Conservation (phyloP, 2,797 vertebrate species). For the Protosalanx chinensis region DNA sequence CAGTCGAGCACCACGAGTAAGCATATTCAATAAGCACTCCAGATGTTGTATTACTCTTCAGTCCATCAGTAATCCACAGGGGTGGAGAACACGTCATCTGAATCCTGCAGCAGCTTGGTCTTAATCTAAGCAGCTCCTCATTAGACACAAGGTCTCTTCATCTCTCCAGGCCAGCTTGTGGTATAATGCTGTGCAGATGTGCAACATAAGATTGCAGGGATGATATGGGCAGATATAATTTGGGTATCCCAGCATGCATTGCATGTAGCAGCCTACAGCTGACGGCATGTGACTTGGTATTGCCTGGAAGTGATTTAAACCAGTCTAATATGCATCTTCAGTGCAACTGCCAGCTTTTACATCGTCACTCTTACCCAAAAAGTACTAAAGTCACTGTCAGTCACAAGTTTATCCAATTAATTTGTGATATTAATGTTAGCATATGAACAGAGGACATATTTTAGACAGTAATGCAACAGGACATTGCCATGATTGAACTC, state of each 20-base stretch:
- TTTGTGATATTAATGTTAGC: slow-evolving; percentile 17
- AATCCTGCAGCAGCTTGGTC: slow-evolving; percentile 46
- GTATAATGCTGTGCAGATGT: slow-evolving; percentile 26
- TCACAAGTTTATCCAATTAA: slow-evolving; percentile 19
- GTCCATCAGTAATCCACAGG: slow-evolving; percentile 55
- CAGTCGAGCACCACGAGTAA: slow-evolving; percentile 54
- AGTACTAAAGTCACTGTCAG: slow-evolving; percentile 14
- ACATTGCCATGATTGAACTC: slow-evolving; percentile 27
- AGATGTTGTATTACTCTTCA: slow-evolving; percentile 68
- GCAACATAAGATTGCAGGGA: slow-evolving; percentile 14
- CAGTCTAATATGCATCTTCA: slow-evolving; percentile 12
- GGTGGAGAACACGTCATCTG: slow-evolving; percentile 47
- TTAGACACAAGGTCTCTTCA: slow-evolving; percentile 33
- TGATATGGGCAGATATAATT: slow-evolving; percentile 16
- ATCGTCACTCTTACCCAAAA: slow-evolving; percentile 1
- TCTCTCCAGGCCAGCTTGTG: slow-evolving; percentile 45
- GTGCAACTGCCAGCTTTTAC: slow-evolving; percentile 11
- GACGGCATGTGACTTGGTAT: slow-evolving; percentile 6
- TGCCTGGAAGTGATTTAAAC: slow-evolving; percentile 1
- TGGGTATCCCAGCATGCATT: slow-evolving; percentile 4
- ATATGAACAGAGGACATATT: slow-evolving; percentile 12
- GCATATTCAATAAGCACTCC: slow-evolving; percentile 64
- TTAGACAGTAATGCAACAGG: slow-evolving; percentile 21
- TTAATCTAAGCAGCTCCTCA: slow-evolving; percentile 50
- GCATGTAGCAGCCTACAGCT: slow-evolving; percentile 8